Base-by-base conservation (phyloP, 2,888 invertebrate genomes). In the Spisula subtruncata region DNA sequence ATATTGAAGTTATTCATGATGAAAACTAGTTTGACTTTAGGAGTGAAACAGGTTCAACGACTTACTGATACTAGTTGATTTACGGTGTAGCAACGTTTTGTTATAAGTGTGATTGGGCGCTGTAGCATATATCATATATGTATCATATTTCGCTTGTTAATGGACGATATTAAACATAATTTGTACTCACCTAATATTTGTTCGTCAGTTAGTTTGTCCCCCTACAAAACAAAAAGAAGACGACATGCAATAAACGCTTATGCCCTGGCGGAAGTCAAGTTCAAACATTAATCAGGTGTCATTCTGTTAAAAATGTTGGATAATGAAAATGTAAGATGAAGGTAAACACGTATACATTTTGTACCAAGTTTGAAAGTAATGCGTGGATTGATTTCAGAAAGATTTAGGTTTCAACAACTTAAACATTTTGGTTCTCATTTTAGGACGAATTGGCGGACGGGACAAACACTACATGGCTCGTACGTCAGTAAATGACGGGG, bases 171-270 rank as follows among this genome's bases (percentile, higher is more conserved):
- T 18, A 6, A 32, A 14, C 25, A 20, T 8, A 54, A 84, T 41
- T 2, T 35, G 54, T 79, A 71, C 85, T 75, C 85, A 89, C 89
- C 89, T 29, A 87, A 84, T 16, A 89, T 85, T 82, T 89, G 89
- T 41, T 89, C 89, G 25, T 89, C 89, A 0, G 89, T 87, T n/a
- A 89, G 56, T 6, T 35, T 10, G 8, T 89, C 89, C 12, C 86
- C 86, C 90, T 88, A 46, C 41, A 90, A 88, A 60, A 46, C 18
- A 81, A n/a, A 83, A n/a, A 88, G 48, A 48, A 29, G n/a, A 83
- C 29, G 51, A 29, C 71, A 1, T 25, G 75, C n/a, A 71, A 46
- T 14, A n/a, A n/a, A n/a, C n/a, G n/a, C n/a, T n/a, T n/a, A n/a
- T n/a, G n/a, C n/a, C n/a, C n/a, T n/a, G n/a, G 25, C 25, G 20